Evolutionary conservation across 2,888 invertebrate species (phyloP).

Genomic region (Ichneumon xanthorius): DNA sequence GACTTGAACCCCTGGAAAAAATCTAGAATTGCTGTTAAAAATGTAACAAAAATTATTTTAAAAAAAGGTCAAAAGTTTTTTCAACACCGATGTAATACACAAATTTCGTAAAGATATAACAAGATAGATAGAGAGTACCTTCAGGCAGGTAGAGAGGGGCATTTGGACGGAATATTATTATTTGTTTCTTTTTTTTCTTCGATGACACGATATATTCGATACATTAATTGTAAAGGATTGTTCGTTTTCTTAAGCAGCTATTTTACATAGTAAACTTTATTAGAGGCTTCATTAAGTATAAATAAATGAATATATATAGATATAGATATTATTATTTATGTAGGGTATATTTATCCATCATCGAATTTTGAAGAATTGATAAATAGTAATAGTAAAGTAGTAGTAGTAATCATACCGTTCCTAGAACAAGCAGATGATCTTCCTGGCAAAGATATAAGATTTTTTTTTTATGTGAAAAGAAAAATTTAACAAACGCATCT

Average conservation of each 20-base stretch:
- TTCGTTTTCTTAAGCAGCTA: conserved; percentile 56
- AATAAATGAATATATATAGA: conserved; percentile 68
- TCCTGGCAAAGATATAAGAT: conserved; percentile 65
- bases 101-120: conserved; percentile 49
- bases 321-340: conserved; percentile 54
- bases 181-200: background rate
- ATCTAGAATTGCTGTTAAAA: conserved; percentile 80
- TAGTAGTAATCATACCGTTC: conserved; percentile 68
- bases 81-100: conserved; percentile 53
- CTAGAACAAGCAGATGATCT: conserved; percentile 65
- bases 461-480: conserved; percentile 36
- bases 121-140: conserved; percentile 41
- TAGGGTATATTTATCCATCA: conserved; percentile 64
- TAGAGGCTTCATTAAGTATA: conserved; percentile 68
- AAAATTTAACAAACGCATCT: conserved; percentile 62
- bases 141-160: conserved; percentile 69
- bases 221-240: conserved; percentile 66
- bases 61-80: conserved; percentile 38
- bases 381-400: conserved; percentile 60
- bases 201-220: conserved; percentile 56
- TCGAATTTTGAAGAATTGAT: conserved; percentile 60
- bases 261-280: conserved; percentile 70
- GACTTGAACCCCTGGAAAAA: conserved; percentile 82
- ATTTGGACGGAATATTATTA: conserved; percentile 68
- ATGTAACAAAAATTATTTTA: conserved; percentile 49